phyloP scores from a whole-genome alignment of 2,113 vertebrate species.

The Thunnus maccoyii region DNA sequence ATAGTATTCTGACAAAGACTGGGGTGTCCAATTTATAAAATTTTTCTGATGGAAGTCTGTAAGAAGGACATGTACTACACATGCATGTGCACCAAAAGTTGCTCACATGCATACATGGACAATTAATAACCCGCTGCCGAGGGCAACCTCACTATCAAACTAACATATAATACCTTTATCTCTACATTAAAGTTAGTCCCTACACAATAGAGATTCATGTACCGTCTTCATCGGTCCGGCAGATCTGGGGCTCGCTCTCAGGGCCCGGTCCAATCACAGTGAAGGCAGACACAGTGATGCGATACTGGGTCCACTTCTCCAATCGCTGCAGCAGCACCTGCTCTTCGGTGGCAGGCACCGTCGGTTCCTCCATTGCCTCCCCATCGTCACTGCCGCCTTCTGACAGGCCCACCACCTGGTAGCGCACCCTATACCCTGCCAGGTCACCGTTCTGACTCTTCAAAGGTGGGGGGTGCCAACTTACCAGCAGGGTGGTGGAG shows the following conservation, averaged over 20 bases:
- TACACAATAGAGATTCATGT: slow-evolving; percentile 50
- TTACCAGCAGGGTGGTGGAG: slow-evolving; percentile 99
- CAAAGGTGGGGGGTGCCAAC: slow-evolving; percentile 94
- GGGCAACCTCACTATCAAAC: neutral
- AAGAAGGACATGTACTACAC: neutral
- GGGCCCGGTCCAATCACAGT: slow-evolving; percentile 93
- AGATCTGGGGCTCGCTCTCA: slow-evolving; percentile 91
- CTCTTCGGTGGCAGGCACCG: slow-evolving; percentile 86
- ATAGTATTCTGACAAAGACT: neutral
- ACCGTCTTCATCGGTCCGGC: slow-evolving; percentile 98
- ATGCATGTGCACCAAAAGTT: neutral
- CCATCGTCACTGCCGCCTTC: slow-evolving; percentile 86
- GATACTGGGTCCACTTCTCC: slow-evolving; percentile 98
- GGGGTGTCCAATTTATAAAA: neutral
- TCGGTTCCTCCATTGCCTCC: slow-evolving; percentile 88
- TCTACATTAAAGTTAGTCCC: neutral
- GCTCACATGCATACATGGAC: no score
- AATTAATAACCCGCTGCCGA: no score
- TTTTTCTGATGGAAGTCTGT: neutral
- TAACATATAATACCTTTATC: neutral
- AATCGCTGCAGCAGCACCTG: slow-evolving; percentile 92
- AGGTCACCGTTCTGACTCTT: slow-evolving; percentile 95
- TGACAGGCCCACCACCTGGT: slow-evolving; percentile 89
- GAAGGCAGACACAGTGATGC: slow-evolving; percentile 91
- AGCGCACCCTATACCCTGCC: slow-evolving; percentile 94